Base-by-base conservation (phyloP, 2,113 vertebrate genomes). In the Cygnus buccinator region DNA sequence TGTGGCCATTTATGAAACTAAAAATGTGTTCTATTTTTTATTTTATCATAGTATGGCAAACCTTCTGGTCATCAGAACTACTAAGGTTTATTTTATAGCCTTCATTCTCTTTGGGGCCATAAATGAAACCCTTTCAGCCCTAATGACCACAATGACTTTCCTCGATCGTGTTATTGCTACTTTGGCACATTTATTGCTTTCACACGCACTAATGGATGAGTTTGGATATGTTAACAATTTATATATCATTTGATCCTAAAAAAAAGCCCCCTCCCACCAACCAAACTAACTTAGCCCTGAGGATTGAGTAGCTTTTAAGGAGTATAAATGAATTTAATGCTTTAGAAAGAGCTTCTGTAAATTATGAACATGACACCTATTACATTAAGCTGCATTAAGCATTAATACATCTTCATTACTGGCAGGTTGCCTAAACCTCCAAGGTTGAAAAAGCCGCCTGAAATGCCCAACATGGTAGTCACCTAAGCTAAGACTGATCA, bases 331-430 rank as follows among this genome's bases (percentile, higher is more conserved):
- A 99, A 99, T 99, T 99, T 99, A 99, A 99, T 99, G 99, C 98
- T 99, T 99, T 99, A 99, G 99, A 99, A 99, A 99, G 98, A 99
- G 99, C 98, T 99, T 99, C 98, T 98, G 98, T 99, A 99, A 99
- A 99, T 99, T 99, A 99, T 98, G 98, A 98, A 99, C 99, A 99
- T 99, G 99, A 99, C 99, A 99, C 99, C 99, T 99, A 99, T 99
- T 99, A 99, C 99, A 99, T 99, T 99, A 99, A 99, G 99, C 98
- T 99, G 98, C 99, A 99, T 99, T 99, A 99, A 99, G 99, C 98
- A 99, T 99, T 99, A 99, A 99, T 99, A 99, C 98, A 98, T 99
- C 99, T 99, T 99, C 99, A 99, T 99, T 99, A 99, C 99, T 99
- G 99, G 99, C 99, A 98, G 97, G 97, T 96, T 98, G 99, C 99